Base-by-base conservation (phyloP, 2,113 vertebrate genomes). In the Siniperca knerii region DNA sequence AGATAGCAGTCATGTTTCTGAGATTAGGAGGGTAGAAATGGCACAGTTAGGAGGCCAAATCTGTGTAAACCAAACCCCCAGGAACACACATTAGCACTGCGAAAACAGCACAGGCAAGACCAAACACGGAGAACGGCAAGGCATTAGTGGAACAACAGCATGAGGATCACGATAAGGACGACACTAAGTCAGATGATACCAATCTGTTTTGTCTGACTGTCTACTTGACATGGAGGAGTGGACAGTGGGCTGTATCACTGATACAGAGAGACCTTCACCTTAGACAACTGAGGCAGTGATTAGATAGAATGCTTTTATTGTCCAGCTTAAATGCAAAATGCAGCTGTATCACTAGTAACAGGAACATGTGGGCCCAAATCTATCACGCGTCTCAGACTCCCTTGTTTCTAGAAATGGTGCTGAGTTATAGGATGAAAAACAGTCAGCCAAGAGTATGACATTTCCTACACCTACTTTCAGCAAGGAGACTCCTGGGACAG, bases 1-100 rank as follows among this genome's bases (percentile, higher is more conserved):
- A 91, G 90, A 94, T 91, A 90, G 86, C 87, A 68, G 84, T 71
- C 77, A 66, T 86, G 87, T 93, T 90, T 89, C 75, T 68, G 85
- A 89, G 89, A 92, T 93, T 92, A 89, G 83, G 70, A 84, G 48
- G 58, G 80, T 58, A 86, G 87, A 75, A 80, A 84, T 40, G 54
- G 73, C 83, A 29, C 80, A 29, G 75, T 88, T 62, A 77, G 70
- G 84, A 85, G 20, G 62, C 82, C 74, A 79, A 78, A 90, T 83
- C 86, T 85, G 87, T 91, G 92, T 87, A 89, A 90, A 82, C 75
- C 57, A 86, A 91, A 81, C 86, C 80, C 79, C 35, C 23, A 86
- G 82, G 73, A 87, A 86, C 83, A 82, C 85, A 83, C 89, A 88
- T 90, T 89, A 93, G 78, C 62, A 8, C 61, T 21, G 79, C 1